phyloP scores from a whole-genome alignment of 2,888 invertebrate genomes.

The Drosophila imparisetae region DNA sequence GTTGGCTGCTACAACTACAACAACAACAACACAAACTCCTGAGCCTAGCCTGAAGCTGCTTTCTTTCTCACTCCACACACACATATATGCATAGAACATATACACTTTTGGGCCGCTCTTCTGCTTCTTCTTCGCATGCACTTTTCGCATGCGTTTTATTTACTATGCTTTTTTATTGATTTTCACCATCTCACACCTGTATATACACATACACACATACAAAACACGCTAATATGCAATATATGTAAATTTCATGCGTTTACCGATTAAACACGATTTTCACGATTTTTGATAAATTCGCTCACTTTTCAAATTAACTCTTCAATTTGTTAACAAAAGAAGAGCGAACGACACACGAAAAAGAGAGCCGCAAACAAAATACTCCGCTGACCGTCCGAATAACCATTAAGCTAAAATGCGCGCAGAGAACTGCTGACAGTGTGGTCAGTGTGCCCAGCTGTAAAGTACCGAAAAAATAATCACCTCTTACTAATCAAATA shows the following conservation, averaged over 20 bases:
- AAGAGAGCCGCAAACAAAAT: conserved; percentile 26
- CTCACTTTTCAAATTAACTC: conserved; percentile 21
- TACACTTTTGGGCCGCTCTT: conserved; percentile 35
- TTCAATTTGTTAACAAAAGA: conserved; percentile 39
- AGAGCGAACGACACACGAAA: conserved; percentile 33
- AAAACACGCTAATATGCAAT: conserved; percentile 2
- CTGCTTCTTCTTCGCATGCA: conserved; percentile 56
- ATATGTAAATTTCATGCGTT: conserved; percentile 11
- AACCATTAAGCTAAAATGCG: conserved; percentile 45
- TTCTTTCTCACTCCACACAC: conserved; percentile 43
- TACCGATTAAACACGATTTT: conserved; percentile 25
- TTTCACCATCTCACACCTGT: conserved; percentile 67
- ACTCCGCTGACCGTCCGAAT: conserved; percentile 26
- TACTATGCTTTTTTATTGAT: conserved; percentile 80
- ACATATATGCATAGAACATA: conserved; percentile 22
- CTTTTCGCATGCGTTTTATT: conserved; percentile 71
- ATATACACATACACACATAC: conserved; percentile 18
- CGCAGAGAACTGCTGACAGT: conserved; percentile 54
- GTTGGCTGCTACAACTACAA: conserved; percentile 14
- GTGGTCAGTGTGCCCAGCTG: conserved; percentile 29
- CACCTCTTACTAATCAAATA: not conserved
- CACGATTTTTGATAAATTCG: conserved; percentile 20
- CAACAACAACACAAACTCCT: conserved; percentile 19
- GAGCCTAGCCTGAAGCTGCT: conserved; percentile 49
- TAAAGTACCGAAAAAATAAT: not conserved